Evolutionary conservation across 2,888 invertebrate species (phyloP).

Genomic region (Habroteleia sp.): DNA sequence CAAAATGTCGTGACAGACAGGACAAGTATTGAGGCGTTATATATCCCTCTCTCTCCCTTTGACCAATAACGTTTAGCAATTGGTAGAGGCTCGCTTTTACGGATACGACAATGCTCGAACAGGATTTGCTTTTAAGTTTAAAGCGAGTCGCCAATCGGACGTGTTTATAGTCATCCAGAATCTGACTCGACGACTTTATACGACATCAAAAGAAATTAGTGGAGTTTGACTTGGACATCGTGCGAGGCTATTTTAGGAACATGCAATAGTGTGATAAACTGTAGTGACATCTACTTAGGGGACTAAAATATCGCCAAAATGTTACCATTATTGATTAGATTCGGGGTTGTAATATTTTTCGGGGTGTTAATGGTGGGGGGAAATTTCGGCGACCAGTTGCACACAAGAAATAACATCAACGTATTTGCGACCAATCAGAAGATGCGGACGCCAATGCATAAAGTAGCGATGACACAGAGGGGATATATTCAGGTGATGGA

Average conservation of each 20-base stretch:
- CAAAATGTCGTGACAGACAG: conserved; percentile 36
- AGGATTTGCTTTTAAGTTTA: conserved; percentile 62
- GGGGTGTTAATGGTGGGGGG: conserved; percentile 9
- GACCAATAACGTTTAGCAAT: conserved; percentile 47
- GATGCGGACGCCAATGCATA: conserved; percentile 81
- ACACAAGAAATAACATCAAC: background rate
- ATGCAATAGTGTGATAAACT: conserved; percentile 6
- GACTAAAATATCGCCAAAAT: conserved; percentile 3
- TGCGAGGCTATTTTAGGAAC: conserved; percentile 1
- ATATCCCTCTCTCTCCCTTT: conserved; percentile 32
- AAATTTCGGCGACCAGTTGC: conserved; percentile 14
- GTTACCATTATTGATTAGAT: conserved; percentile 12
- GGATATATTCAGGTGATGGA: conserved; percentile 86
- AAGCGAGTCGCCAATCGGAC: conserved; percentile 59
- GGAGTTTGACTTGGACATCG: too few relatives aligned
- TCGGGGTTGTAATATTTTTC: conserved; percentile 9
- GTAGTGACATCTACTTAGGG: conserved; percentile 28
- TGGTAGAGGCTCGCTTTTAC: conserved; percentile 51
- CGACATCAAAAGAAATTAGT: background rate
- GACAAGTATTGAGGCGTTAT: conserved; percentile 29
- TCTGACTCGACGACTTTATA: background rate
- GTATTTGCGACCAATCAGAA: conserved; percentile 9
- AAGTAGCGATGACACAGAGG: conserved; percentile 85
- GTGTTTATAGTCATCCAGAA: conserved; percentile 48
- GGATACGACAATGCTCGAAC: conserved; percentile 48